Evolutionary conservation across 2,113 vertebrate genomes (phyloP).

Genomic region (Henicopernis longicauda): DNA sequence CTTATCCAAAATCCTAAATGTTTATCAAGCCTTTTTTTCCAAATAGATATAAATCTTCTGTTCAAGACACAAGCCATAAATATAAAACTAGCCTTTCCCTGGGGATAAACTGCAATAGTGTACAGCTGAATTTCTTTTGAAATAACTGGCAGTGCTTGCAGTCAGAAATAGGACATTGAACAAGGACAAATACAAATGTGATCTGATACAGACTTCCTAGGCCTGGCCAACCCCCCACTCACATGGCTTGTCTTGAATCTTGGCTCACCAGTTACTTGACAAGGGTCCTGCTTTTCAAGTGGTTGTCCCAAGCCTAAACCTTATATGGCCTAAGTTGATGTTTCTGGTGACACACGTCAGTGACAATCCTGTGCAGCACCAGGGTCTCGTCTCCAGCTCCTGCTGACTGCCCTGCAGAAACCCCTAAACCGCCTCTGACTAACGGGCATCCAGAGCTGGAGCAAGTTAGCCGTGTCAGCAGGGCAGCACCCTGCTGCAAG

Average conservation of each 20-base stretch:
- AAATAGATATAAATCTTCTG: constrained; percentile 33
- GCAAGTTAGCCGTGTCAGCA: not conserved
- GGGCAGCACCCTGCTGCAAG: not conserved
- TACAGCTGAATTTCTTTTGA: constrained; percentile 6
- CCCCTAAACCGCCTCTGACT: not conserved
- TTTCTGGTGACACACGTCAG: not conserved
- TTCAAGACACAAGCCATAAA: constrained; percentile 7
- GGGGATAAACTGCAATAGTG: not conserved
- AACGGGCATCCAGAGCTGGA: not conserved
- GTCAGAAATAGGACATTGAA: constrained; percentile 14
- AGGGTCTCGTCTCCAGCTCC: not conserved
- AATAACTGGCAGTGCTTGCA: constrained; percentile 18
- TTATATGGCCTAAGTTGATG: not conserved
- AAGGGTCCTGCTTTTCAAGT: not conserved
- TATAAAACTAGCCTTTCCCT: constrained; percentile 4
- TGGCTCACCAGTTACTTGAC: not conserved
- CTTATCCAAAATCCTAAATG: constrained; percentile 8
- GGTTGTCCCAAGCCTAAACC: not conserved
- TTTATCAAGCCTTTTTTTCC: constrained; percentile 10
- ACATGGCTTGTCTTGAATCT: not conserved
- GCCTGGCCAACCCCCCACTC: not conserved
- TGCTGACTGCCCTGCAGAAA: not conserved
- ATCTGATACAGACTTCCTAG: not conserved
- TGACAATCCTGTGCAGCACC: not conserved
- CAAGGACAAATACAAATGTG: not conserved